Percentiles rank a stretch among this genome's conserved stretches.
phyloP scores from a whole-genome alignment of 2,888 invertebrate genomes.

The Sesia apiformis region DNA sequence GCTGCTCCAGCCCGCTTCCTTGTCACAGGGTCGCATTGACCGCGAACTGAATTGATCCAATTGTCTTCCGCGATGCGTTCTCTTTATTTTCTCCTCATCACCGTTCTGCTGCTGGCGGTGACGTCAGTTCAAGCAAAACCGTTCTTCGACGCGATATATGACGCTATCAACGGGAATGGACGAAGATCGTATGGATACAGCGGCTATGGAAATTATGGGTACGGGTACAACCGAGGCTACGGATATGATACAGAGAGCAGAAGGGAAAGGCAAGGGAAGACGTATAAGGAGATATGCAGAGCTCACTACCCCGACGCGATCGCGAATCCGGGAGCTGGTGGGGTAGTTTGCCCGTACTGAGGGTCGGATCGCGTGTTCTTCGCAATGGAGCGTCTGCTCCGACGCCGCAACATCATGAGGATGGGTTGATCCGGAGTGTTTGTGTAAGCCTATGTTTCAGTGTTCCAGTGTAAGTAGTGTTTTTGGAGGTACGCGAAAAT shows the following conservation, averaged over 20 bases:
- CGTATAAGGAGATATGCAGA: conserved; percentile 81
- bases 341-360: conserved; percentile 78
- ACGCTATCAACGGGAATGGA: conserved; percentile 53
- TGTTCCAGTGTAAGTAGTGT: no score
- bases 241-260: conserved; percentile 21
- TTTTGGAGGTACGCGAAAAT: no score
- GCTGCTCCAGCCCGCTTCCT: conserved; percentile 53
- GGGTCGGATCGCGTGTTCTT: conserved; percentile 72
- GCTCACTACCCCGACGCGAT: conserved; percentile 76
- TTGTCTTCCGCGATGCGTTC: conserved; percentile 64
- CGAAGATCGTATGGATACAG: conserved; percentile 52
- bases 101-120: conserved; percentile 27
- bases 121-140: conserved; percentile 39
- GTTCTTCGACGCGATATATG: conserved; percentile 66
- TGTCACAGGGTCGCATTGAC: conserved; percentile 53
- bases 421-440: conserved; percentile 49
- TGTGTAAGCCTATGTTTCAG: conserved; percentile 1
- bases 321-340: conserved; percentile 67
- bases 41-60: conserved; percentile 61
- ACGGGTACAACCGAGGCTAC: conserved; percentile 27
- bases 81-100: conserved; percentile 24
- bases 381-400: conserved; percentile 66
- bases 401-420: conserved; percentile 68
- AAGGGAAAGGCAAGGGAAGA: conserved; percentile 51
- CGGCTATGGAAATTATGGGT: conserved; percentile 35